A percentile compares a stretch with the other conserved stretches of the same genome.
phyloP scores from a whole-genome alignment of 2,888 invertebrate species.

The Lepidochrysops patricia region DNA sequence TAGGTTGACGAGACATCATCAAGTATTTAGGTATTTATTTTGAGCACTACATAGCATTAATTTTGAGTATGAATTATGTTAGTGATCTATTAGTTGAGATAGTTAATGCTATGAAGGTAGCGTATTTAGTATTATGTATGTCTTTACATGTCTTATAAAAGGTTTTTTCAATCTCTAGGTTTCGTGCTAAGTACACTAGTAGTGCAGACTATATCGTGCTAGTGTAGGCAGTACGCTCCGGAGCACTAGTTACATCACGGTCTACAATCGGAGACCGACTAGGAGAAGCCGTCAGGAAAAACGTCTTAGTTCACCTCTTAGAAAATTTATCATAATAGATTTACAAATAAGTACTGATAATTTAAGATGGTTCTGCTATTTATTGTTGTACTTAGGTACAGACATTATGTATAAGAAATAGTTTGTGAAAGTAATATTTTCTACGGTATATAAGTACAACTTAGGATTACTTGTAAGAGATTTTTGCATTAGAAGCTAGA shows the following conservation, averaged over 20 bases:
- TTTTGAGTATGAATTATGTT: conserved; percentile 36
- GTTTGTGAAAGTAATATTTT: conserved; percentile 52
- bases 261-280: conserved; percentile 65
- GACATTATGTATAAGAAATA: conserved; percentile 60
- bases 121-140: conserved; percentile 41
- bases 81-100: conserved; percentile 39
- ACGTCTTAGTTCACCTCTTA: conserved; percentile 55
- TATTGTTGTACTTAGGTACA: conserved; percentile 73
- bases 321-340: conserved; percentile 52
- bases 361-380: conserved; percentile 64
- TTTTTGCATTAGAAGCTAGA: conserved; percentile 54
- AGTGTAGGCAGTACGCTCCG: conserved; percentile 75
- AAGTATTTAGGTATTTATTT: conserved; percentile 15
- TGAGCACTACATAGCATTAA: conserved; percentile 67
- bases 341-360: conserved; percentile 62
- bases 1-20: conserved; percentile 17
- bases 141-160: conserved; percentile 53
- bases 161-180: conserved; percentile 74
- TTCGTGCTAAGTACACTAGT: conserved; percentile 75
- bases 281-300: conserved; percentile 69
- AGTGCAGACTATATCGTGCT: conserved; percentile 69
- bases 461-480: conserved; percentile 60
- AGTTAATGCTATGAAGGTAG: conserved; percentile 69
- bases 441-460: conserved; percentile 65
- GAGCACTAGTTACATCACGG: conserved; percentile 71